Base-by-base conservation (phyloP, 1,140 invertebrate species). In the Drosophila pseudoananassae region DNA sequence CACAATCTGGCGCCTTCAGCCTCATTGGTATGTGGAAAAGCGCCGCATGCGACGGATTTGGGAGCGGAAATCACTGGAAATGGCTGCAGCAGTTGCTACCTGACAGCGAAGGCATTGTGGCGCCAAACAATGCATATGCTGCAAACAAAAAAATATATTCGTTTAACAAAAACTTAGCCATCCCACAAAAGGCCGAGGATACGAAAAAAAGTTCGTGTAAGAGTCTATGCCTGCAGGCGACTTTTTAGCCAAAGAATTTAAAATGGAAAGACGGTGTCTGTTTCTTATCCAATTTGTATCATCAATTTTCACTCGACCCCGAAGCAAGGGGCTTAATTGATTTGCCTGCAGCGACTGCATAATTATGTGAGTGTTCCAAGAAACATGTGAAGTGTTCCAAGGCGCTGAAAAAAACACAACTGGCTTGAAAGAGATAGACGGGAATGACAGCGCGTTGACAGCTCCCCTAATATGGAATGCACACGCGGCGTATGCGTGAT, bases 401-500 rank as follows among this genome's bases (percentile, higher is more conserved):
- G 54, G 29, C 15, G 17, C 45, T 15, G 1, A 9, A 43, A 43
- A 43, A 17, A 43, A 43, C 40, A 15, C 40, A 17, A 17, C 17
- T 43, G 63, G 63, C n/a, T 33, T 25, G 46, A 74, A 29, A 17
- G 36, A 53, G 59, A 65, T 38, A 53, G 71, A 46, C 45, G 51
- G 10, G 54, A 45, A 60, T 49, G 69, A 83, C 75, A 85, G 61
- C 73, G 74, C 58, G 60, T 60, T 72, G 61, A 63, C 40, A 60
- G 58, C 40, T 57, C n/a, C 10, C 58, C 45, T 58, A 74, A 64
- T 76, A 76, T 73, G 76, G 75, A 61, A 84, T 73, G 76, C 82
- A 75, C 63, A 78, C 76, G 68, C 54, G 69, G 64, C 77, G 81
- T 76, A 88, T 88, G 83, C 83, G 82, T 87, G 82, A 82, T 87